These are phyloP conservation scores for Perdita meconis DNA, from an alignment of 2,888 invertebrate genomes.

Conservation along the genomic window DNA sequence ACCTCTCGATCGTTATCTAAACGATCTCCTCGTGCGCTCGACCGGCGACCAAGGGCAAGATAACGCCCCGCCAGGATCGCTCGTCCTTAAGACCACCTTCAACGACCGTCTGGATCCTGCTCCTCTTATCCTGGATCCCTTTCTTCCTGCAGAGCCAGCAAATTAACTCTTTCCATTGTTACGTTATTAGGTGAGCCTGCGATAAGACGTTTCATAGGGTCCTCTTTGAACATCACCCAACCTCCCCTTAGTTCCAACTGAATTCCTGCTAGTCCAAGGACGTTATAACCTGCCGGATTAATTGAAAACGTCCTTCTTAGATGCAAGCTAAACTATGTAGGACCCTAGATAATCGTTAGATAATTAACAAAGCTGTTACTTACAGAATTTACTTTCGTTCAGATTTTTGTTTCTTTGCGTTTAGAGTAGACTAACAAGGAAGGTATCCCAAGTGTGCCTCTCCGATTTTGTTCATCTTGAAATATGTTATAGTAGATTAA, in stretches of 20 bases:
- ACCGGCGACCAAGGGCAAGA: conserved; percentile 46
- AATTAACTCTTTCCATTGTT: conserved; percentile 70
- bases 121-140: conserved; percentile 44
- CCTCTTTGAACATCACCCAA: background rate
- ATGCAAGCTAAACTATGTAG: too few species aligned
- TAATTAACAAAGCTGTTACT: too few species aligned
- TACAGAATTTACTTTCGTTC: too few species aligned
- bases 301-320: conserved; percentile 7
- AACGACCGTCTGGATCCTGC: conserved; percentile 59
- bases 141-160: conserved; percentile 49
- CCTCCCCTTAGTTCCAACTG: background rate
- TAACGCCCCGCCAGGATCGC: conserved; percentile 60
- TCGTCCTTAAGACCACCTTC: conserved; percentile 41
- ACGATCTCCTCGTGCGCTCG: conserved; percentile 66
- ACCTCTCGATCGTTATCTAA: conserved; percentile 72
- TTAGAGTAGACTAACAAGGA: too few species aligned
- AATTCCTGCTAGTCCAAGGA: conserved; percentile 5
- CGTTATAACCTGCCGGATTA: conserved; percentile 23
- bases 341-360: too few species aligned
- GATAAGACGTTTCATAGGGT: conserved; percentile 17
- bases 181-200: conserved; percentile 51
- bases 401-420: too few species aligned
- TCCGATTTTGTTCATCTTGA: too few species aligned
- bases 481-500: too few species aligned
- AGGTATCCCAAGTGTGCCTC: too few species aligned